These are phyloP conservation scores for Dasyornis broadbenti DNA, from an alignment of 2,113 vertebrate species.

Conservation along the genomic window DNA sequence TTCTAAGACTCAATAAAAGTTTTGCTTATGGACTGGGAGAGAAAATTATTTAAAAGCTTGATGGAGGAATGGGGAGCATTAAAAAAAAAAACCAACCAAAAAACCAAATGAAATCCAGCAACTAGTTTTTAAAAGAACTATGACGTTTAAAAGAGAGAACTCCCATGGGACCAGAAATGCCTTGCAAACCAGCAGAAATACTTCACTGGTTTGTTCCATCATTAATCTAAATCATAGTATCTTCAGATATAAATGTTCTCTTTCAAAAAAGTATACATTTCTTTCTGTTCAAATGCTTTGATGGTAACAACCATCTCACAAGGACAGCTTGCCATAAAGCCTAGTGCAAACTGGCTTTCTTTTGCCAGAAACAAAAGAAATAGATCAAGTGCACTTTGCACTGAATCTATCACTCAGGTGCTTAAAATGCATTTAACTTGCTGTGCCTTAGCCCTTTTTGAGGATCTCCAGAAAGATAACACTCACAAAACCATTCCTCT, in stretches of 20 bases:
- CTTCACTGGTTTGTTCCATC: neutral
- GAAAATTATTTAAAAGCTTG: constrained; percentile 34
- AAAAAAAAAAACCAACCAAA: neutral
- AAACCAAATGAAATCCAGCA: neutral
- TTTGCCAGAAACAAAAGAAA: neutral
- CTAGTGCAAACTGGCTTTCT: neutral
- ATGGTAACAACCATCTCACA: neutral
- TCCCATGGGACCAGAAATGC: neutral
- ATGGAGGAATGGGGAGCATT: neutral
- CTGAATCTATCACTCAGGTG: neutral
- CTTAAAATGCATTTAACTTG: neutral
- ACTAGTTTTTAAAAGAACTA: neutral
- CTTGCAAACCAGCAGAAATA: neutral
- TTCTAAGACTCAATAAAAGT: constrained; percentile 50
- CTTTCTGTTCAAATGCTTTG: neutral
- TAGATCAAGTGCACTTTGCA: neutral
- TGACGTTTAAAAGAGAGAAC: neutral
- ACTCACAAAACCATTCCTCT: neutral
- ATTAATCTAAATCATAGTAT: neutral
- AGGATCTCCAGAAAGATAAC: neutral
- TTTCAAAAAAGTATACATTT: neutral
- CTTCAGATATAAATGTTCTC: neutral
- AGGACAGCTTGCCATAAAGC: neutral
- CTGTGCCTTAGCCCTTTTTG: neutral
- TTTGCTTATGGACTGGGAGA: constrained; percentile 18